A percentile compares a stretch with the other conserved stretches of the same genome.
These are phyloP conservation scores for Bombus ignitus DNA, from an alignment of 1,140 invertebrate genomes.

Conservation along the genomic window DNA sequence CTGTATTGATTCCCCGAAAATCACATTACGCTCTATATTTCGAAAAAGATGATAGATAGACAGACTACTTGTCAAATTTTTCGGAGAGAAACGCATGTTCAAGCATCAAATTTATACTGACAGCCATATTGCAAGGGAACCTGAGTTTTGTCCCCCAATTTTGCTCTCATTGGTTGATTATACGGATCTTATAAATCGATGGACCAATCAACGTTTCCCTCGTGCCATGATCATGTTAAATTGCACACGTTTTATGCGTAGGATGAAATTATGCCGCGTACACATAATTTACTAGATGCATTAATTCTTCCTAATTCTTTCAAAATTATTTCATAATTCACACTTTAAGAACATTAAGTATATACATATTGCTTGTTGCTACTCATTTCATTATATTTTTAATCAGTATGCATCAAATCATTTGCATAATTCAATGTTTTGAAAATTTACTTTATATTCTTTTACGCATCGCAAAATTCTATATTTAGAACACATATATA, in stretches of 20 bases:
- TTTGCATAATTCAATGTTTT: neutral
- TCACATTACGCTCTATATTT: conserved; percentile 74
- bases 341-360: neutral
- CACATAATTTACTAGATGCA: neutral
- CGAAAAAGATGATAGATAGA: conserved; percentile 67
- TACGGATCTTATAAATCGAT: conserved; percentile 12
- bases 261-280: conserved; percentile 1
- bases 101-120: conserved; percentile 94
- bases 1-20: conserved; percentile 61
- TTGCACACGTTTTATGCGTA: conserved; percentile 9
- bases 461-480: neutral
- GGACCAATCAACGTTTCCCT: conserved; percentile 60
- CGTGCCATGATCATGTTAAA: conserved; percentile 34
- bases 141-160: conserved; percentile 89
- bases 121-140: conserved; percentile 91
- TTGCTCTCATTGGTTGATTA: conserved; percentile 84
- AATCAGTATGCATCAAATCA: neutral
- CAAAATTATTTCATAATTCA: conserved; percentile 4
- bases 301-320: neutral
- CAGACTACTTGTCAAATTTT: conserved; percentile 78
- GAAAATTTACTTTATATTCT: neutral
- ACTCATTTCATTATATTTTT: neutral
- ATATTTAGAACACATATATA: conserved; percentile 5
- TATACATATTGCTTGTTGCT: neutral
- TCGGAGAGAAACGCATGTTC: conserved; percentile 91